A percentile compares a stretch with the other conserved stretches of the same genome.
phyloP scores from a whole-genome alignment of 2,888 invertebrate species.

The Pantelozetes paolii region DNA sequence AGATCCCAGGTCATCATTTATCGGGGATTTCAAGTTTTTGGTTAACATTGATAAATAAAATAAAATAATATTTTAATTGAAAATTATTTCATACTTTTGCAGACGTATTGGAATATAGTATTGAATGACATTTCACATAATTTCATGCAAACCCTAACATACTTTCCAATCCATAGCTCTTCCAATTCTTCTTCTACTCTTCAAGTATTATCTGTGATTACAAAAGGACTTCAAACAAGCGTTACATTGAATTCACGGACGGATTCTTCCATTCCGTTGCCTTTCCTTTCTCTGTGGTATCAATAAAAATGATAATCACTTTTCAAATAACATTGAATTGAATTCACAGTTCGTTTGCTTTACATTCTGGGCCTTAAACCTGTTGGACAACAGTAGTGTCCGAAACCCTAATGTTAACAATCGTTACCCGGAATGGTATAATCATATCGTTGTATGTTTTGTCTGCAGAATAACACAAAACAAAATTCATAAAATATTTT shows the following conservation, averaged over 20 bases:
- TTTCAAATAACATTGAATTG: not conserved
- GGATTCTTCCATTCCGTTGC: not conserved
- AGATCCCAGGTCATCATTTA: slow-evolving; percentile 4
- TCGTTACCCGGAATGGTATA: slow-evolving; percentile 23
- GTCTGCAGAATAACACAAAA: not conserved
- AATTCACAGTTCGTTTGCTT: slow-evolving; percentile 11
- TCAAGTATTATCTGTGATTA: not conserved
- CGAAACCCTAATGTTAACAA: not conserved
- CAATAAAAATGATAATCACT: not conserved
- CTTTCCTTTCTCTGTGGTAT: slow-evolving; percentile 9
- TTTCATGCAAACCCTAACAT: not conserved
- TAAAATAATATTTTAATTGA: not conserved
- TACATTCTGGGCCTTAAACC: not conserved
- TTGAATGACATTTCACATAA: not conserved
- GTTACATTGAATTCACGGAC: not conserved
- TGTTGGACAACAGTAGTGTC: not conserved
- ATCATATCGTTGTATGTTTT: slow-evolving; percentile 8
- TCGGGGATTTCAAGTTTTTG: slow-evolving; percentile 26
- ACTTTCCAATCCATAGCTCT: not conserved
- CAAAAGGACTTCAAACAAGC: not conserved
- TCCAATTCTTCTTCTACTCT: slow-evolving; percentile 1
- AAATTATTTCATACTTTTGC: not conserved
- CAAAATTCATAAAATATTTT: not conserved
- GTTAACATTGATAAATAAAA: not conserved
- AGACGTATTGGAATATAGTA: slow-evolving; percentile 34